A percentile compares a stretch with the other conserved stretches of the same genome.
Evolutionary conservation across 2,113 vertebrate species (phyloP).

Genomic region (Podarcis muralis): DNA sequence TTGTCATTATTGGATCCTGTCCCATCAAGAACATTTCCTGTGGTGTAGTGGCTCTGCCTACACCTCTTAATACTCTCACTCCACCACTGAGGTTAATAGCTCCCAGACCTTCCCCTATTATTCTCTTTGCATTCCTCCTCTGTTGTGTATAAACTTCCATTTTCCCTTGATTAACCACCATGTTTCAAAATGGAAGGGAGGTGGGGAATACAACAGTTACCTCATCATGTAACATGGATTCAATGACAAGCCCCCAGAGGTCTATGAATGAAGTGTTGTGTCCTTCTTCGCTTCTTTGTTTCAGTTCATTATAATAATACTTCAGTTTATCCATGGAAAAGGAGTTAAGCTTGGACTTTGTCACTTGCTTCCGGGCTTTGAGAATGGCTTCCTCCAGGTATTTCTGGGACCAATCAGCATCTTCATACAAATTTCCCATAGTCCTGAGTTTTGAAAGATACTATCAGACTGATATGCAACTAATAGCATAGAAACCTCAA

Average conservation of each 20-base stretch:
- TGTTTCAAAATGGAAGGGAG: neutral
- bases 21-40: no score
- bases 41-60: no score
- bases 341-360: slow-evolving; percentile 75
- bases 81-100: no score
- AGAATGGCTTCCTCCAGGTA: slow-evolving; percentile 72
- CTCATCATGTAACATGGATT: slow-evolving; percentile 80
- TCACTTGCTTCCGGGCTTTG: slow-evolving; percentile 75
- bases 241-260: slow-evolving; percentile 78
- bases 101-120: no score
- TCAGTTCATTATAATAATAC: slow-evolving; percentile 73
- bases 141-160: neutral
- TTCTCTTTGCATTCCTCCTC: no score
- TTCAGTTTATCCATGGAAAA: slow-evolving; percentile 71
- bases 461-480: neutral
- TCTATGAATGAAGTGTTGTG: slow-evolving; percentile 77
- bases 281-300: slow-evolving; percentile 68
- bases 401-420: slow-evolving; percentile 83
- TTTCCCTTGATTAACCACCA: neutral
- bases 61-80: no score
- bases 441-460: slow-evolving; percentile 72
- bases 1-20: no score
- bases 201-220: slow-evolving; percentile 55
- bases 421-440: slow-evolving; percentile 79
- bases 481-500: neutral